phyloP scores from a whole-genome alignment of 2,113 vertebrate species.

The Varanus salvator region DNA sequence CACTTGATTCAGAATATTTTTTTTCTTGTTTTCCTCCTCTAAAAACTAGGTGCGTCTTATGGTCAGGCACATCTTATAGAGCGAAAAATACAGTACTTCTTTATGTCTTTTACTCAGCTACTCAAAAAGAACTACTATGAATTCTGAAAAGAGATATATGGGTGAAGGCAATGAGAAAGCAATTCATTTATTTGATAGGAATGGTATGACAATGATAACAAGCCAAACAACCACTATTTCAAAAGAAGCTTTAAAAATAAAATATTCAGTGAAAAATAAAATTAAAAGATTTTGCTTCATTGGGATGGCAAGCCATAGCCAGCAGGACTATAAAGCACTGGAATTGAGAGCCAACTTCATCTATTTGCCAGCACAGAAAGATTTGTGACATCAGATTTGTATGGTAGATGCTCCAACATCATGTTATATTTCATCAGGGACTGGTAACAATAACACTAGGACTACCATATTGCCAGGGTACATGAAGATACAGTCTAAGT shows the following conservation, averaged over 20 bases:
- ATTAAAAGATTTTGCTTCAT: neutral
- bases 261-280: neutral
- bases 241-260: accelerated
- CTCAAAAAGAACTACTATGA: neutral
- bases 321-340: neutral
- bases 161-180: accelerated
- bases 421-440: neutral
- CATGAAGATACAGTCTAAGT: neutral
- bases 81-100: too few relatives aligned
- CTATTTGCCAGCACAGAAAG: neutral
- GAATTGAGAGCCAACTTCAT: neutral
- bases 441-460: neutral
- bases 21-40: too few relatives aligned
- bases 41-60: too few relatives aligned
- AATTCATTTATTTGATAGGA: neutral
- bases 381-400: neutral
- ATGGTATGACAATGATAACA: neutral
- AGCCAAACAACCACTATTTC: constrained; percentile 1
- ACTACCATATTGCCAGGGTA: neutral
- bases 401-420: neutral
- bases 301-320: neutral
- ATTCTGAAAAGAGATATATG: neutral
- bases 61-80: too few relatives aligned
- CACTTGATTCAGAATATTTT: too few relatives aligned
- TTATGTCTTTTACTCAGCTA: neutral